These are phyloP conservation scores for Vireo altiloquus DNA, from an alignment of 2,113 vertebrate species.

Conservation along the genomic window DNA sequence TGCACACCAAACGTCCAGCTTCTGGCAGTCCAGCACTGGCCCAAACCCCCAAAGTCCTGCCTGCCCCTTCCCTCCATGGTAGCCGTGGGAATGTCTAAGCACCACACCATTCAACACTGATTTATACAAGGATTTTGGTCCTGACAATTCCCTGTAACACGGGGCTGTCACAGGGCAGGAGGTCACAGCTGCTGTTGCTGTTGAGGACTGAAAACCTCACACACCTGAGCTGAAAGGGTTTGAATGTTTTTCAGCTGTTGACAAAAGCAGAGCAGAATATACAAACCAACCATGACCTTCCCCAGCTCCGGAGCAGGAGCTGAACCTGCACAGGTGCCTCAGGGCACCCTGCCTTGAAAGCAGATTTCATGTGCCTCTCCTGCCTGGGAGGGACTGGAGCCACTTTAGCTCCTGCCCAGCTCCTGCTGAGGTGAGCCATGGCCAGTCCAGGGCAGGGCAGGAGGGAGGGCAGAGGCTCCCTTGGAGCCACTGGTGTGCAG, in stretches of 20 bases:
- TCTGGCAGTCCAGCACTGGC: neutral
- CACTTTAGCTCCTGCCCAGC: neutral
- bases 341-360: neutral
- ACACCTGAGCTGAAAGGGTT: neutral
- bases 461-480: neutral
- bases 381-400: neutral
- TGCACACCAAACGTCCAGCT: accelerated
- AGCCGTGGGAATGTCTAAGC: conserved; percentile 10
- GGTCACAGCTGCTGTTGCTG: conserved; percentile 54
- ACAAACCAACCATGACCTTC: neutral
- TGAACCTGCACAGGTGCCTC: neutral
- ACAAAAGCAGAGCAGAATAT: neutral
- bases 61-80: neutral
- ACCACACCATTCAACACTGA: accelerated
- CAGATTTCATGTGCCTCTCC: neutral
- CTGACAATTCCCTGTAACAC: neutral
- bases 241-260: neutral
- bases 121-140: neutral
- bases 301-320: neutral
- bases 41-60: accelerated
- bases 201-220: neutral
- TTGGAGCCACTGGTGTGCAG: neutral
- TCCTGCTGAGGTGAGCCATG: accelerated
- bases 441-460: neutral
- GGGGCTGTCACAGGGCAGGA: neutral